Conservation (phyloP, 2,113 vertebrate genomes). For the Rhodinocichla rosea region DNA sequence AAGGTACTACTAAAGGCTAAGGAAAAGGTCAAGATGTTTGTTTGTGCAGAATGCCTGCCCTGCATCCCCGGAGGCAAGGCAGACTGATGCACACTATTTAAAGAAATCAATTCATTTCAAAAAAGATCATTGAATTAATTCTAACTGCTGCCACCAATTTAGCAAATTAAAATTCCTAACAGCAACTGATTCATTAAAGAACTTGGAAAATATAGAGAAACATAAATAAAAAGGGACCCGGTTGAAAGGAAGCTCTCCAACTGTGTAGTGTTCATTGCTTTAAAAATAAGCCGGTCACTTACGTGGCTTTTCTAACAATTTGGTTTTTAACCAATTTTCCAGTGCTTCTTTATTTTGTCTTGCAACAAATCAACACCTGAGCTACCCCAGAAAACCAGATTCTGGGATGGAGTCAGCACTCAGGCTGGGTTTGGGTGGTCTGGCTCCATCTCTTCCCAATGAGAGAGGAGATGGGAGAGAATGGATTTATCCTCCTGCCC, state of each 20-base stretch:
- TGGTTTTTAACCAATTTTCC: neutral
- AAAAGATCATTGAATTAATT: conserved; percentile 68
- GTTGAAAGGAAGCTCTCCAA: conserved; percentile 36
- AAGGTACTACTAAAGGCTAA: conserved; percentile 58
- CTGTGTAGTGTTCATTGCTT: neutral
- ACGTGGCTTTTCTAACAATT: neutral
- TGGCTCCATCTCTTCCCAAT: neutral
- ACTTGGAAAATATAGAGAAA: conserved; percentile 45
- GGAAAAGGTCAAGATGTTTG: conserved; percentile 72
- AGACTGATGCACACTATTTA: conserved; percentile 62
- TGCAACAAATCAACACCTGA: neutral
- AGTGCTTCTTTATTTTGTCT: neutral
- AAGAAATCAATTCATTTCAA: conserved; percentile 68
- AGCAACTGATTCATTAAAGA: conserved; percentile 57
- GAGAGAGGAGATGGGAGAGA: neutral
- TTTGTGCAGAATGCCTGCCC: conserved; percentile 57
- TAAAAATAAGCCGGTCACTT: neutral
- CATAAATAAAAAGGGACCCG: conserved; percentile 41
- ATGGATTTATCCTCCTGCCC: neutral
- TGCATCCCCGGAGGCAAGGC: conserved; percentile 11
- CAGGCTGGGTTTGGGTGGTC: neutral
- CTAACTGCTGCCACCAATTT: conserved; percentile 58
- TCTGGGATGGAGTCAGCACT: neutral
- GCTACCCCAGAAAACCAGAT: neutral
- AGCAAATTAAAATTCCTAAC: conserved; percentile 61